Percentiles rank a stretch among this genome's conserved stretches.
Conservation (phyloP, 2,888 invertebrate genomes). For the Autographa gamma region DNA sequence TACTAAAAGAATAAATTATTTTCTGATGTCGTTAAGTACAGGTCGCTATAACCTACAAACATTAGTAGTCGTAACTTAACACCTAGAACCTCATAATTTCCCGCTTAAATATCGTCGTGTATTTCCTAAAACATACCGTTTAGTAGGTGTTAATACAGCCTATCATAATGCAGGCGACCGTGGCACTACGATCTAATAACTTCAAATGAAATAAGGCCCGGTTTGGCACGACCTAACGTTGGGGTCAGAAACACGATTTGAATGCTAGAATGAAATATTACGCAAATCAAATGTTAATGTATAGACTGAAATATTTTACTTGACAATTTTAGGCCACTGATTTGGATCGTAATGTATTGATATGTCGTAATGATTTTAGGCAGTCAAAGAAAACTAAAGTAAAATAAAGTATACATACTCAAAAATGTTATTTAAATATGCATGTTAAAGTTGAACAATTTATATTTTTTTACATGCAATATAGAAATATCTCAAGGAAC, state of each 20-base stretch:
- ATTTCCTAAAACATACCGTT: slow-evolving; percentile 38
- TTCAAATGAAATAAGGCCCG: slow-evolving; percentile 51
- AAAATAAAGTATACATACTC: too few species aligned
- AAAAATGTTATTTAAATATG: too few species aligned
- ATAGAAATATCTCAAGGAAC: too few species aligned
- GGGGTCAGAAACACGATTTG: slow-evolving; percentile 13
- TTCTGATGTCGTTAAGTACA: too few species aligned
- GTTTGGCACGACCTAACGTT: slow-evolving; percentile 33
- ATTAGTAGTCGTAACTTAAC: neutral
- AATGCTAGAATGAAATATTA: neutral
- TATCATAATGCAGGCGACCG: slow-evolving; percentile 49
- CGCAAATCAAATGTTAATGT: neutral
- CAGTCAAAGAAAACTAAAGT: too few species aligned
- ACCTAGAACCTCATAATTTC: slow-evolving; percentile 16
- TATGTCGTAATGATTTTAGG: too few species aligned
- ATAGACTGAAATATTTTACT: too few species aligned
- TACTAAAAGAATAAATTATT: too few species aligned
- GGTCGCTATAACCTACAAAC: neutral
- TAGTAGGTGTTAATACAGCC: slow-evolving; percentile 45
- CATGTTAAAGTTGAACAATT: too few species aligned
- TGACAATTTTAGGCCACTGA: too few species aligned
- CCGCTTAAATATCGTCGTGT: slow-evolving; percentile 10
- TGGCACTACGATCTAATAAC: slow-evolving; percentile 46
- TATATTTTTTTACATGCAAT: too few species aligned
- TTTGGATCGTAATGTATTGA: too few species aligned